phyloP scores from a whole-genome alignment of 92 coral and sea anemone genomes.

The Muricea muricata region DNA sequence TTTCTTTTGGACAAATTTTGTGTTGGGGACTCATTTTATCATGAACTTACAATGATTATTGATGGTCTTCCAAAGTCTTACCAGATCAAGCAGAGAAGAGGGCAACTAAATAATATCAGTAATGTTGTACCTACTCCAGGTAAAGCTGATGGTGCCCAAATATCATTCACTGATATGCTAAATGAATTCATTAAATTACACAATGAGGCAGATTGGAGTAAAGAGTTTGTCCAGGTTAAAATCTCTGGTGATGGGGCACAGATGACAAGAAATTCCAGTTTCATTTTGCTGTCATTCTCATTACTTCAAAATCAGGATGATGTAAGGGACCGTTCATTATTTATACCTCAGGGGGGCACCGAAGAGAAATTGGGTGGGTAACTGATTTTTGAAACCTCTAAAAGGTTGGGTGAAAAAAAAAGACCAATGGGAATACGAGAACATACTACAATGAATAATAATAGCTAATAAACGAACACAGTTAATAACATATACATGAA shows the following conservation, averaged over 20 bases:
- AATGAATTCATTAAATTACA: slow-evolving; percentile 2
- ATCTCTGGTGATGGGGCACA: slow-evolving; percentile 69
- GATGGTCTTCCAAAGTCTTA: slow-evolving; percentile 64
- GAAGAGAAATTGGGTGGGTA: too few species aligned
- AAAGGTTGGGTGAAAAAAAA: too few species aligned
- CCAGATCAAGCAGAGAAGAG: slow-evolving; percentile 65
- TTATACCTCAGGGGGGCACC: too few species aligned
- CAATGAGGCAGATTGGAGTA: slow-evolving; percentile 5
- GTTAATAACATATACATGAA: too few species aligned
- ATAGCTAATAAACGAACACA: too few species aligned
- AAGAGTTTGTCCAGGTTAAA: slow-evolving; percentile 53
- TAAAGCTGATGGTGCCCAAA: slow-evolving; percentile 65
- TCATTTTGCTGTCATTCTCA: slow-evolving; percentile 37
- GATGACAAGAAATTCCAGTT: slow-evolving; percentile 38
- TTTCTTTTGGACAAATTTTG: slow-evolving; percentile 69
- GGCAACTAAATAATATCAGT: slow-evolving; percentile 68
- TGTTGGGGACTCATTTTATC: slow-evolving; percentile 64
- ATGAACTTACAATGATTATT: slow-evolving; percentile 62
- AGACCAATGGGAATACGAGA: too few species aligned
- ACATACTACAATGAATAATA: too few species aligned
- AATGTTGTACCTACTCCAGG: slow-evolving; percentile 70
- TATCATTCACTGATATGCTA: slow-evolving; percentile 53
- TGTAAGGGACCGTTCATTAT: too few species aligned
- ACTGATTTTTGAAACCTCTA: too few species aligned
- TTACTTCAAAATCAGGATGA: slow-evolving; percentile 27